These are phyloP conservation scores for Dolichopus griseipennis DNA, from an alignment of 2,888 invertebrate species.

Conservation along the genomic window DNA sequence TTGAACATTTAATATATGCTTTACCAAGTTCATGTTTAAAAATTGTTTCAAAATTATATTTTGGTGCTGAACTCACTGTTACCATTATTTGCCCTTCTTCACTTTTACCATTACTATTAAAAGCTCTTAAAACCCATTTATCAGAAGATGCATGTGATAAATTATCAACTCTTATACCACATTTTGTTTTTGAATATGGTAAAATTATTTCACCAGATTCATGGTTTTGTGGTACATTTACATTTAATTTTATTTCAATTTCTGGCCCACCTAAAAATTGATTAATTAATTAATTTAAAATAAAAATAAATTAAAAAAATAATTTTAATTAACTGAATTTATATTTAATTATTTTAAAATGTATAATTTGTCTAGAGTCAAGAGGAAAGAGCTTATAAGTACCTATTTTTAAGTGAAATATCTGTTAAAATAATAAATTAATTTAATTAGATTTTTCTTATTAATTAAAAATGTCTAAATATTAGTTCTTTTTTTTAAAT, in stretches of 20 bases:
- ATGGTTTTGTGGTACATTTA: constrained; percentile 22
- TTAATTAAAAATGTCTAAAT: no score
- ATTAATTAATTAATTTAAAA: no score
- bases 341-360: no score
- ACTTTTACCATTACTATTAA: constrained; percentile 20
- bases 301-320: no score
- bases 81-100: constrained; percentile 20
- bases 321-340: no score
- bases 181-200: constrained; percentile 22
- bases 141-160: constrained; percentile 24
- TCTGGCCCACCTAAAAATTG: constrained; percentile 5
- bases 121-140: constrained; percentile 22
- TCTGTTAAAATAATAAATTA: no score
- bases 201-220: constrained; percentile 24
- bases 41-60: constrained; percentile 24
- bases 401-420: no score
- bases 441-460: no score
- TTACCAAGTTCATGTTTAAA: constrained; percentile 23
- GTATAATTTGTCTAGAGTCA: no score
- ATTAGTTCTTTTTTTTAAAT: no score
- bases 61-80: constrained; percentile 20
- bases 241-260: constrained; percentile 22
- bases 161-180: constrained; percentile 26
- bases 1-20: constrained; percentile 24
- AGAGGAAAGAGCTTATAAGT: no score